Evolutionary conservation across 2,888 invertebrate genomes (phyloP).

Genomic region (Drosophila nr. fundita): DNA sequence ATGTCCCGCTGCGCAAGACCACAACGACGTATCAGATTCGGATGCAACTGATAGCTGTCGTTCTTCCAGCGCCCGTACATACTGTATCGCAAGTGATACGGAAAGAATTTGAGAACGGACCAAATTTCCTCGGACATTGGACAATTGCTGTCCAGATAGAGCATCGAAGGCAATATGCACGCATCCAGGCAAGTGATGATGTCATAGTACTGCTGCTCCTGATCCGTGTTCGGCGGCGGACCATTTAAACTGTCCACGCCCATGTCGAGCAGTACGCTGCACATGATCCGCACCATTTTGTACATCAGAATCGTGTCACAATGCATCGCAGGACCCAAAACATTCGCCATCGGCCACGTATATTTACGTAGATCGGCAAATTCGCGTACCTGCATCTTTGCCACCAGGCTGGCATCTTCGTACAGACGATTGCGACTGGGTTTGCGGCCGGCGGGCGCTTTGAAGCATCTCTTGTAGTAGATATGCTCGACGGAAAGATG

Average conservation of each 20-base stretch:
- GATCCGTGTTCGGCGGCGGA: slow-evolving; percentile 77
- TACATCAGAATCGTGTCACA: slow-evolving; percentile 95
- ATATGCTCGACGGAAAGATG: slow-evolving; percentile 94
- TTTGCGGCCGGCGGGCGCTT: slow-evolving; percentile 88
- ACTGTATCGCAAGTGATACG: slow-evolving; percentile 93
- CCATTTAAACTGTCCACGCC: slow-evolving; percentile 83
- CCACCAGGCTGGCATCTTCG: slow-evolving; percentile 80
- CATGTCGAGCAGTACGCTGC: slow-evolving; percentile 84
- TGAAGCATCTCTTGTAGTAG: slow-evolving; percentile 91
- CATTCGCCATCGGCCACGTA: slow-evolving; percentile 93
- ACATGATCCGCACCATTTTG: slow-evolving; percentile 89
- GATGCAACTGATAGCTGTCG: slow-evolving; percentile 92
- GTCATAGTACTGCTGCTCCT: slow-evolving; percentile 90
- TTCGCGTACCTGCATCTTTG: slow-evolving; percentile 86
- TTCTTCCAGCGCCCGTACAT: slow-evolving; percentile 99
- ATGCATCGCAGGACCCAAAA: slow-evolving; percentile 94
- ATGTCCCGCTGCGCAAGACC: slow-evolving; percentile 96
- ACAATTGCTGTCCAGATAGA: slow-evolving; percentile 96
- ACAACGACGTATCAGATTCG: slow-evolving; percentile 92
- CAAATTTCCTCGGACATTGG: slow-evolving; percentile 98
- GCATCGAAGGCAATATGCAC: slow-evolving; percentile 94
- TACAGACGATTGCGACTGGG: slow-evolving; percentile 84
- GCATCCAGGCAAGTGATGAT: slow-evolving; percentile 94
- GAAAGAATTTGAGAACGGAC: slow-evolving; percentile 93
- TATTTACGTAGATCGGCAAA: slow-evolving; percentile 90